phyloP scores from a whole-genome alignment of 2,888 invertebrate genomes.

The Graphium colonna region DNA sequence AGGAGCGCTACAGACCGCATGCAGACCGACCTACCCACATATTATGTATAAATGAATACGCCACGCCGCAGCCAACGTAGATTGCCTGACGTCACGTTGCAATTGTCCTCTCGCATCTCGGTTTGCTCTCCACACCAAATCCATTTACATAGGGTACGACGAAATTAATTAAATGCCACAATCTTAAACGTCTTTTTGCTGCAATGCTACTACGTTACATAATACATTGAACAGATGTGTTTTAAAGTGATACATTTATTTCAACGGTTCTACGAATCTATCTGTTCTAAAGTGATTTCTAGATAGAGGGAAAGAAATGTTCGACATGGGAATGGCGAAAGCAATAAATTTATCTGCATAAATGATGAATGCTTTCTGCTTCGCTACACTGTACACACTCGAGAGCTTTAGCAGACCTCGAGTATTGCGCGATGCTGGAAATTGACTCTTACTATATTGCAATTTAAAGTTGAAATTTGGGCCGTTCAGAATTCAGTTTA shows the following conservation, averaged over 20 bases:
- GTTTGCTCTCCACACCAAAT: background rate
- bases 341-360: constrained; percentile 51
- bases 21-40: constrained; percentile 22
- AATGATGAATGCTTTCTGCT: constrained; percentile 43
- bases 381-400: constrained; percentile 45
- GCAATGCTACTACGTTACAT: background rate
- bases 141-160: background rate
- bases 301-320: constrained; percentile 38
- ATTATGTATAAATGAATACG: constrained; percentile 21
- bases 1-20: constrained; percentile 46
- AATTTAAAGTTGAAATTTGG: constrained; percentile 38
- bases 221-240: background rate
- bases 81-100: background rate
- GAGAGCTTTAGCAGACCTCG: constrained; percentile 41
- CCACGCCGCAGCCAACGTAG: background rate
- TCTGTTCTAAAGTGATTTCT: background rate
- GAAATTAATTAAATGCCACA: constrained; percentile 19
- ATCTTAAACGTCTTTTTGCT: constrained; percentile 26
- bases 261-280: background rate
- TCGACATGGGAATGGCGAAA: constrained; percentile 39
- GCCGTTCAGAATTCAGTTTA: constrained; percentile 39
- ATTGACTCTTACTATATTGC: constrained; percentile 38
- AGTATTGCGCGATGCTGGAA: constrained; percentile 32
- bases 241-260: background rate
- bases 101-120: background rate